Evolutionary conservation across 2,888 invertebrate species (phyloP).

Genomic region (Plusia festucae): DNA sequence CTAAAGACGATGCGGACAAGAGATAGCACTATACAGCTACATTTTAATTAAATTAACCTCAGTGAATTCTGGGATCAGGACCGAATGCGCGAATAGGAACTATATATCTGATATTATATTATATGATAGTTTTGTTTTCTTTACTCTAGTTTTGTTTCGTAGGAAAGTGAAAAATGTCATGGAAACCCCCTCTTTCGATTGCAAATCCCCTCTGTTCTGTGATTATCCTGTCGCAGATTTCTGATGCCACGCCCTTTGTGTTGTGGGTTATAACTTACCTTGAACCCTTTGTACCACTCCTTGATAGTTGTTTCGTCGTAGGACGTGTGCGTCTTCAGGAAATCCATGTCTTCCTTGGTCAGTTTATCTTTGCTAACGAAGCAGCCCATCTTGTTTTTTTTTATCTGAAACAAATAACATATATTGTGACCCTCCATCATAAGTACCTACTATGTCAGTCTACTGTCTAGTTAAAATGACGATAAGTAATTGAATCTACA

Average conservation of each 20-base stretch:
- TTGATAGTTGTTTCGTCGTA: conserved; percentile 99
- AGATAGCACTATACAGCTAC: conserved; percentile 1
- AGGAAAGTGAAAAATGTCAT: no score
- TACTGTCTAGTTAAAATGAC: not conserved
- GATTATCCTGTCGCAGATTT: not conserved
- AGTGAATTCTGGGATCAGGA: not conserved
- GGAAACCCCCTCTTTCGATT: no score
- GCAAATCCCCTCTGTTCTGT: not conserved
- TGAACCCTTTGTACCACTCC: conserved; percentile 99
- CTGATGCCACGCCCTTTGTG: not conserved
- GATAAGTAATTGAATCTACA: no score
- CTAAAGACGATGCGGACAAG: not conserved
- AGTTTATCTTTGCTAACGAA: conserved; percentile 98
- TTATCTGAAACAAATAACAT: conserved; percentile 77
- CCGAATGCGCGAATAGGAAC: not conserved
- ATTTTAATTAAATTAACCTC: not conserved
- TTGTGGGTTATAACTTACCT: conserved; percentile 90
- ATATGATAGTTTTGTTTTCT: no score
- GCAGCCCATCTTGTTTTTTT: conserved; percentile 93
- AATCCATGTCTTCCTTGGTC: conserved; percentile 99
- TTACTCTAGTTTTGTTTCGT: no score
- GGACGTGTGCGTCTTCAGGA: conserved; percentile 98
- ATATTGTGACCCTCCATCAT: no score
- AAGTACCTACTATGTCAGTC: not conserved
- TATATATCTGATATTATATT: no score